Percentiles rank a stretch among this genome's conserved stretches.
Evolutionary conservation across 2,797 vertebrate genomes (phyloP).

Genomic region (Sebastes hubbsi): DNA sequence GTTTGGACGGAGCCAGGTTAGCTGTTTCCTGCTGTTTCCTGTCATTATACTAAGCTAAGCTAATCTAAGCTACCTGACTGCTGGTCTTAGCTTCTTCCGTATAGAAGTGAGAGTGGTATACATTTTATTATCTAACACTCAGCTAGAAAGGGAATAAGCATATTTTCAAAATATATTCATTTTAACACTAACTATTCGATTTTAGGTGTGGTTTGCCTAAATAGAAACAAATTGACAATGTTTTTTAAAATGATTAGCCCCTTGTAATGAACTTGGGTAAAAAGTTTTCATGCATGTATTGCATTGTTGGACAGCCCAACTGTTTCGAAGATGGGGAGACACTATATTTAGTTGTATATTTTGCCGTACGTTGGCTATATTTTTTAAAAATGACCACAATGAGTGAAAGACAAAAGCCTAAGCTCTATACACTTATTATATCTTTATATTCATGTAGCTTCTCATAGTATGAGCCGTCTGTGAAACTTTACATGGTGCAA

Average conservation of each 20-base stretch:
- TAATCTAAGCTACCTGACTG: neutral
- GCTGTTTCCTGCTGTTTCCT: neutral
- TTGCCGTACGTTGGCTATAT: neutral
- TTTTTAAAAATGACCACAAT: neutral
- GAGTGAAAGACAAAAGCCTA: neutral
- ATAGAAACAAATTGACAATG: neutral
- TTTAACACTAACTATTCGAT: neutral
- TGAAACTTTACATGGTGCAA: neutral
- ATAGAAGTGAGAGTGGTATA: neutral
- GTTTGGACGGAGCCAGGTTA: neutral
- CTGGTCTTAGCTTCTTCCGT: neutral
- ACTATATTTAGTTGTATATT: neutral
- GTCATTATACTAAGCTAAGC: neutral
- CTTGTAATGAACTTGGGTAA: neutral
- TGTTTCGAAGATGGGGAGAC: neutral
- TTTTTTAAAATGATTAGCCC: neutral
- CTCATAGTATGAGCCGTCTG: neutral
- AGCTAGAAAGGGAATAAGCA: neutral
- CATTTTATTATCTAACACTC: neutral
- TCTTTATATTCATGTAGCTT: neutral
- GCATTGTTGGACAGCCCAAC: neutral
- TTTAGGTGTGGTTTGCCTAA: neutral
- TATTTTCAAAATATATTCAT: neutral
- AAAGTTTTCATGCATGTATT: neutral
- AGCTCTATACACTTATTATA: neutral